phyloP scores from a whole-genome alignment of 2,888 invertebrate genomes.

The Acanthoscelides obtectus region DNA sequence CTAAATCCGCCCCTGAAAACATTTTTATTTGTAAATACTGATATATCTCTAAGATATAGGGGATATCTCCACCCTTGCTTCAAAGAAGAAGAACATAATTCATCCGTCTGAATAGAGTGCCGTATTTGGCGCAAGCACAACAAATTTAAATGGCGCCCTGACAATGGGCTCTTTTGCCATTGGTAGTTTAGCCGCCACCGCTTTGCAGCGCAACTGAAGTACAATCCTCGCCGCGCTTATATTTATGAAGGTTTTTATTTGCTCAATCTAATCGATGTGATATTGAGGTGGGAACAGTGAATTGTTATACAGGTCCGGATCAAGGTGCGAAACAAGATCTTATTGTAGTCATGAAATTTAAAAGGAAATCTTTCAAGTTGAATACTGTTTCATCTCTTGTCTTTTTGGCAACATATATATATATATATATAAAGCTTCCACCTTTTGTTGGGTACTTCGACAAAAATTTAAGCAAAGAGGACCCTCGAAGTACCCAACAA shows the following conservation, averaged over 20 bases:
- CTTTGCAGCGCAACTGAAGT: neutral
- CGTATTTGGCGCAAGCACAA: conserved; percentile 21
- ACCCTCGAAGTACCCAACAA: too few species aligned
- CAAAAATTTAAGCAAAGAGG: too few species aligned
- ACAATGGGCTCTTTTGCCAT: conserved; percentile 12
- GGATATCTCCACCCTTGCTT: neutral
- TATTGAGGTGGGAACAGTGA: neutral
- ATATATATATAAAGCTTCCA: too few species aligned
- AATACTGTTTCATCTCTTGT: too few species aligned
- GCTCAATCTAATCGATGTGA: neutral
- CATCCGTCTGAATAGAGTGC: conserved; percentile 2
- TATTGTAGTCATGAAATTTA: too few species aligned
- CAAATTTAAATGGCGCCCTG: conserved; percentile 20
- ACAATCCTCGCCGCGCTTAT: neutral
- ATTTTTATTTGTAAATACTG: too few species aligned
- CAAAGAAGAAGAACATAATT: neutral
- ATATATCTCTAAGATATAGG: neutral
- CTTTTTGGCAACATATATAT: too few species aligned
- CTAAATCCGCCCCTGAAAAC: too few species aligned
- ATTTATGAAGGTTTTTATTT: neutral
- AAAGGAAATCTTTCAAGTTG: too few species aligned
- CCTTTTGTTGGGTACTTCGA: too few species aligned
- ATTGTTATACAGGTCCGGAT: neutral
- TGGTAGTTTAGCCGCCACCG: neutral
- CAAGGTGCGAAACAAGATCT: neutral